Evolutionary conservation across 2,797 vertebrate species (phyloP), one percentile per base, ranked within the genome.

Genomic region (Pseudomugil gertrudae): DNA sequence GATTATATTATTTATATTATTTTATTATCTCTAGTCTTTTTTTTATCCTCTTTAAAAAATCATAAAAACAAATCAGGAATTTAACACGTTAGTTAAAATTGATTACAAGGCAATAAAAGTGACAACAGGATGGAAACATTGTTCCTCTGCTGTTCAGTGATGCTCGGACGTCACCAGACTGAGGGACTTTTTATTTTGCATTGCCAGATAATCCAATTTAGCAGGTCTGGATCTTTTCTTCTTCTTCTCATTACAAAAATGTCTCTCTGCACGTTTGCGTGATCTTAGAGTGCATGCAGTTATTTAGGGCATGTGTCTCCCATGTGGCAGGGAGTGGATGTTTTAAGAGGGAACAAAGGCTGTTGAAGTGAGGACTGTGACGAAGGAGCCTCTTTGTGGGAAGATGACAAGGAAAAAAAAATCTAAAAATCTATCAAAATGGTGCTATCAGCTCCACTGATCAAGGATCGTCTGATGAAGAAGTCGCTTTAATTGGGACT

Each of bases 371-470:
- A 79, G 52, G 65, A 57, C 29, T 78, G 72, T 67, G 69, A 86
- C 17, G 19, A 63, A 72, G 74, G 66, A 75, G 66, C 36, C 24
- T 57, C 77, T 89, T 76, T 76, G 72, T 66, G 68, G 59, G 43
- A 57, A 76, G 69, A 86, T 72, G 78, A 86, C 76, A 79, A 27
- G 29, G 57, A 45, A 72, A 79, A 78, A 45, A 72, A 79, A 78
- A 58, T 65, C 51, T 43, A 23, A 9, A 57, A 79, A 80, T 81
- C 85, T 83, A 85, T 85, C 84, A 87, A 66, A 63, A 10, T 15
- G 1, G 48, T 54, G 54, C 84, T 65, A 84, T 86, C 83, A 78
- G 87, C 87, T 86, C 68, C 74, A 74, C 63, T 85, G 86, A 90
- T 86, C 84, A 83, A 81, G 84, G 68, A 56, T 55, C 19, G 30